Conservation (phyloP, 2,113 vertebrate species). For the Motacilla alba region DNA sequence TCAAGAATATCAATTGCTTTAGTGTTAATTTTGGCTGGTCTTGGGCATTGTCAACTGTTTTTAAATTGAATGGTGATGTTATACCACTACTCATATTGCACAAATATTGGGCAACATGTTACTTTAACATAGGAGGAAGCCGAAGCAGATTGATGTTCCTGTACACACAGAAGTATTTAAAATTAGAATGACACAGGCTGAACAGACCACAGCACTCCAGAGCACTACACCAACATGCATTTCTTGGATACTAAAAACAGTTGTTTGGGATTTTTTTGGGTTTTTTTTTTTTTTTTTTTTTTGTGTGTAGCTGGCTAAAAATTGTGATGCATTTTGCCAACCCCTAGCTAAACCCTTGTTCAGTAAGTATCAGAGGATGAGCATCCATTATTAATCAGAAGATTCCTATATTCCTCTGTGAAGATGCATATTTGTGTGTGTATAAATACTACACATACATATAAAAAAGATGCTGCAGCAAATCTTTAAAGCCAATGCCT, state of each 20-base stretch:
- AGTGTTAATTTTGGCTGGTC: background rate
- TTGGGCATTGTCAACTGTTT: background rate
- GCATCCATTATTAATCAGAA: background rate
- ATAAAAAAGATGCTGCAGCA: background rate
- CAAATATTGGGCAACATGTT: background rate
- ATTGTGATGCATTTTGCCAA: background rate
- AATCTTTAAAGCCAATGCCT: background rate
- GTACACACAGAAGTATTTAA: background rate
- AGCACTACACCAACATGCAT: background rate
- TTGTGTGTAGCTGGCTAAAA: background rate
- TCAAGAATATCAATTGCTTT: background rate
- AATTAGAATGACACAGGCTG: background rate
- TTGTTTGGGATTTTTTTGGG: rapidly evolving
- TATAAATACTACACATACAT: background rate
- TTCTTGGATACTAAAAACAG: background rate
- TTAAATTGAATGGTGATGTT: background rate
- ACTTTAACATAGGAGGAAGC: background rate
- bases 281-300: no score
- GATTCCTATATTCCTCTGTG: background rate
- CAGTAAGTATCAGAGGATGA: background rate
- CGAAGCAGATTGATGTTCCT: background rate
- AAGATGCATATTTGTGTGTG: background rate
- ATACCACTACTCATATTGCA: background rate
- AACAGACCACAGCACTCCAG: background rate
- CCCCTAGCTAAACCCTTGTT: background rate